These are phyloP conservation scores for Theristicus caerulescens DNA, from an alignment of 2,113 vertebrate genomes.

Conservation along the genomic window DNA sequence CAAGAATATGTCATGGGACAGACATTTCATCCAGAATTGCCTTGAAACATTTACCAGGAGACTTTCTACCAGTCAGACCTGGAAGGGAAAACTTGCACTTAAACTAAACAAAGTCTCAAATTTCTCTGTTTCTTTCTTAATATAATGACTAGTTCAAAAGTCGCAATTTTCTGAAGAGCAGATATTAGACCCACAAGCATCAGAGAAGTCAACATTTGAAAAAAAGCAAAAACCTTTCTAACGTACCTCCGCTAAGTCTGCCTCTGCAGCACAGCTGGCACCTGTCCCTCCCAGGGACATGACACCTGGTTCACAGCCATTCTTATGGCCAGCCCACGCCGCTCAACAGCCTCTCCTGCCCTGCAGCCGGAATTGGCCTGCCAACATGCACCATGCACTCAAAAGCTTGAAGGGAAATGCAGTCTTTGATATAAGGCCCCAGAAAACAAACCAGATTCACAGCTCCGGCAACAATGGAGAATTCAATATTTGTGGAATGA, in stretches of 20 bases:
- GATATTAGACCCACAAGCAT: not conserved
- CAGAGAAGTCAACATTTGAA: not conserved
- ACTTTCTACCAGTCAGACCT: not conserved
- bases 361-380: not conserved
- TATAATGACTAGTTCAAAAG: not conserved
- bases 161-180: not conserved
- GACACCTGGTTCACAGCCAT: rapidly evolving
- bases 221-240: not conserved
- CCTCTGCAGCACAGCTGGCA: rapidly evolving
- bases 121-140: not conserved
- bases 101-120: not conserved
- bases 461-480: rapidly evolving
- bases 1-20: not conserved
- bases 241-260: not conserved
- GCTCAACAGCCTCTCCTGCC: not conserved
- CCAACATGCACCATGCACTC: not conserved
- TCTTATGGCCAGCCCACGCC: rapidly evolving
- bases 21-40: not conserved
- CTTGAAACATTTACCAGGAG: not conserved
- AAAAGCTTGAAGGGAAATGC: not conserved
- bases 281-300: rapidly evolving
- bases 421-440: not conserved
- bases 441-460: not conserved
- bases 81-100: not conserved
- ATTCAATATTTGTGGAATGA: not conserved